A percentile compares a stretch with the other conserved stretches of the same genome.
Conservation (phyloP, 2,113 vertebrate species). For the Echinops telfairi region DNA sequence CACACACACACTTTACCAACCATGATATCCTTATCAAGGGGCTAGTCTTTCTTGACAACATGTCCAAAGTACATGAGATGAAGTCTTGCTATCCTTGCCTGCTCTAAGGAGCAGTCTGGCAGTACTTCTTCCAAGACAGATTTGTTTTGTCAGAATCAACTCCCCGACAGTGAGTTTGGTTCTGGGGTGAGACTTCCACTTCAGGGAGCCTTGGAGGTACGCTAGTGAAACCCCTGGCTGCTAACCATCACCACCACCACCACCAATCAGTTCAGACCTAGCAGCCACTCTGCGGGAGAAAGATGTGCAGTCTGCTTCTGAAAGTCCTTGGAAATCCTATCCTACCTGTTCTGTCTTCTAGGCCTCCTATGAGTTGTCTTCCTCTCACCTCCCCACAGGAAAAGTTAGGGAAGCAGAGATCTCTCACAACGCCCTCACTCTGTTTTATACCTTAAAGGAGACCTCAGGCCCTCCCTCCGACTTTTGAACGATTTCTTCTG, state of each 20-base stretch:
- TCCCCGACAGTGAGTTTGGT: too few relatives aligned
- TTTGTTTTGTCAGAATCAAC: too few relatives aligned
- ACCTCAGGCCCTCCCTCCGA: not conserved
- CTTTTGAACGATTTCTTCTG: slow-evolving; percentile 1
- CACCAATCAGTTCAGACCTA: not conserved
- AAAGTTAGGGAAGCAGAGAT: not conserved
- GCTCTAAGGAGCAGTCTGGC: too few relatives aligned
- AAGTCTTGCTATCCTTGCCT: too few relatives aligned
- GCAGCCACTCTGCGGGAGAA: not conserved
- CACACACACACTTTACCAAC: too few relatives aligned
- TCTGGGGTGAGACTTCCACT: too few relatives aligned
- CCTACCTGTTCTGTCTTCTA: not conserved
- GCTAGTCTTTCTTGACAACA: too few relatives aligned
- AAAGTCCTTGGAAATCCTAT: not conserved
- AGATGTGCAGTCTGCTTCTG: not conserved
- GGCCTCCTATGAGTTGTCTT: not conserved
- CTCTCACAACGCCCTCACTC: not conserved
- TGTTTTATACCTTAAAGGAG: slow-evolving; percentile 1
- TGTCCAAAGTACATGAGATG: too few relatives aligned
- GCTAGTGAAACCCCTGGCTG: not conserved
- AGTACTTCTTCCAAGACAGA: too few relatives aligned
- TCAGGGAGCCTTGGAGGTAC: too few relatives aligned
- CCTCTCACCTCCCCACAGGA: not conserved
- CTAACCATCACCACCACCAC: not conserved
- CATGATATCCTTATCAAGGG: too few relatives aligned